Evolutionary conservation across 2,113 vertebrate genomes (phyloP), one percentile per base, ranked within the genome.

Genomic region (Poicephalus gulielmi): DNA sequence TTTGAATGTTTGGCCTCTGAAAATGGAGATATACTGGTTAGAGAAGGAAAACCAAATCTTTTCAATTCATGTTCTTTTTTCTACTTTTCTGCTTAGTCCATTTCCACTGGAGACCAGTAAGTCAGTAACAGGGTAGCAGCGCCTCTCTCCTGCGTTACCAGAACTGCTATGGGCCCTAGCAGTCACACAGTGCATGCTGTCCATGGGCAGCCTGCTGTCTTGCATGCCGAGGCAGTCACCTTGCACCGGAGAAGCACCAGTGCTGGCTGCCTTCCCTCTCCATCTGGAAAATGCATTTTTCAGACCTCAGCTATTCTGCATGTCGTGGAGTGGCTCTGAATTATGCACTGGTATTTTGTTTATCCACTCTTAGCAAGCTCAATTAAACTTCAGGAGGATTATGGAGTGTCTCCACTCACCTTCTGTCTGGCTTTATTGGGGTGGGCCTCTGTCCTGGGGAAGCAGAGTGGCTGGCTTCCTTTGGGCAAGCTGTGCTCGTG

Each of bases 111-210:
- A 27, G 63, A 3, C 10, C 13, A 3, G 39, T 0, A 0, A 60
- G 39, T 18, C 39, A 3, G 22, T 10, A 23, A 3, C 13, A 2
- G 31, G 14, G 52, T 28, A 39, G 47, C 63, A 10, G 47, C 3
- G 0, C 1, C 9, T 17, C 28, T 39, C 5, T 24, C 18, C 30
- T 27, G 22, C 2, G 0, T 30, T 9, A 2, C 16, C 37, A 41
- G 63, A 19, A 13, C 9, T 0, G 7, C 1, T 3, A 0, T 0
- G 0, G 12, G 62, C 0, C 4, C n/a, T 3, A 2, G 24, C 39
- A 30, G 30, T 6, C 18, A 37, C 1, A 0, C 17, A 33, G 63
- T 31, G 12, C 0, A 0, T 33, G 50, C 10, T 13, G 0, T 1
- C 7, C 3, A 5, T n/a, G 62, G 47, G 33, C 57, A 37, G n/a